These are phyloP conservation scores for Monochamus saltuarius DNA, from an alignment of 1,140 invertebrate genomes.

Conservation along the genomic window DNA sequence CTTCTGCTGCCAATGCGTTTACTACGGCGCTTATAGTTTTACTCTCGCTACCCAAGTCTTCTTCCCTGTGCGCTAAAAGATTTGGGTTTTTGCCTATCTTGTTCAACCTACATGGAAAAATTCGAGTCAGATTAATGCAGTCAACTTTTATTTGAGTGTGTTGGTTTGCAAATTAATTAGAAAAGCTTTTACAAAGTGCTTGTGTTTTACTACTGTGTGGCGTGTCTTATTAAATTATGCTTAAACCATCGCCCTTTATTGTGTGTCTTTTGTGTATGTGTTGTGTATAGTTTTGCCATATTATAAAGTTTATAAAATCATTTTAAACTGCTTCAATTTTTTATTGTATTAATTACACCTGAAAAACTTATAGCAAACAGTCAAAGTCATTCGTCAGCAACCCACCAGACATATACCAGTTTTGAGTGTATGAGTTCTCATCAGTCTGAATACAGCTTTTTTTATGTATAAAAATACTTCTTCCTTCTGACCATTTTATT, in stretches of 20 bases:
- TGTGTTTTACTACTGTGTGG: conserved; percentile 18
- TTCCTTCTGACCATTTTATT: too few species aligned
- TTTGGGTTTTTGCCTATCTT: conserved; percentile 99
- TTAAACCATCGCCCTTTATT: conserved; percentile 38
- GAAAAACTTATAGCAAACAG: too few species aligned
- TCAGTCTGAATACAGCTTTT: too few species aligned
- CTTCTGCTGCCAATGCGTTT: conserved; percentile 84
- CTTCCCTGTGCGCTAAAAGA: conserved; percentile 88
- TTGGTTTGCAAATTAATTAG: conserved; percentile 13
- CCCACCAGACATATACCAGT: too few species aligned
- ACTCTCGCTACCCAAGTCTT: conserved; percentile 82
- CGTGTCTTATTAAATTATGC: conserved; percentile 41
- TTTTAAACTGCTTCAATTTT: too few species aligned
- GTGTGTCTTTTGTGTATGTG: conserved; percentile 28
- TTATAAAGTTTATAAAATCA: conserved; percentile 1
- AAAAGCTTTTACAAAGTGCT: conserved; percentile 5
- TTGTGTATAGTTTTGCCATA: conserved; percentile 19
- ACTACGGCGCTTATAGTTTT: conserved; percentile 90
- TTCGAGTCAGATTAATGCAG: not conserved
- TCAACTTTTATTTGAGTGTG: not conserved
- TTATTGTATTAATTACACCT: too few species aligned
- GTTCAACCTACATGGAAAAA: conserved; percentile 70
- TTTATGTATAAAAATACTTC: too few species aligned
- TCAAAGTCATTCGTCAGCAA: too few species aligned
- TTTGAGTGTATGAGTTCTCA: too few species aligned